Percentiles rank a stretch among this genome's conserved stretches.
Conservation (phyloP, 2,113 vertebrate genomes). For the Hippoglossus stenolepis region DNA sequence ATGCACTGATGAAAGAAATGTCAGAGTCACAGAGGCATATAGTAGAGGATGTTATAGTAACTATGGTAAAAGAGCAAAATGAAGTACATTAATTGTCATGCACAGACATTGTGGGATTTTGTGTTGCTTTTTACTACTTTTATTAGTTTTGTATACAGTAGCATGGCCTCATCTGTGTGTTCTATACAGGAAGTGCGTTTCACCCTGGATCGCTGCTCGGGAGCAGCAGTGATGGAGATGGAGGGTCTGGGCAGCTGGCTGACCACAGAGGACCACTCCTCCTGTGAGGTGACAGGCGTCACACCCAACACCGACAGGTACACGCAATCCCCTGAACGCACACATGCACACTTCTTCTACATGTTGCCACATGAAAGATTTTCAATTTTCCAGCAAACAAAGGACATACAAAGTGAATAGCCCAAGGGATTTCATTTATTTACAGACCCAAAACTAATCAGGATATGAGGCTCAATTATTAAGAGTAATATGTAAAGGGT, state of each 20-base stretch:
- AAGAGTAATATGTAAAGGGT: background rate
- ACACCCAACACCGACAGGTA: slow-evolving; percentile 85
- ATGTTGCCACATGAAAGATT: too few relatives aligned
- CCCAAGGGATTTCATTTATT: too few relatives aligned
- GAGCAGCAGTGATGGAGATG: slow-evolving; percentile 82
- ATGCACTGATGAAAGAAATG: too few relatives aligned
- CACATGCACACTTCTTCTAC: background rate
- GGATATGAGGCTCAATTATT: too few relatives aligned
- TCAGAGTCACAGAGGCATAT: too few relatives aligned
- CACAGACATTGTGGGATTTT: background rate
- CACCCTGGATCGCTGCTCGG: slow-evolving; percentile 85
- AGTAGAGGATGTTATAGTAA: too few relatives aligned
- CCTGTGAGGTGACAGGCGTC: slow-evolving; percentile 85
- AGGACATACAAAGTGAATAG: too few relatives aligned
- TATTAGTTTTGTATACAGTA: background rate
- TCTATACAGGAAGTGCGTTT: slow-evolving; percentile 84
- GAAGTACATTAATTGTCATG: background rate
- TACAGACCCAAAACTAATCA: too few relatives aligned
- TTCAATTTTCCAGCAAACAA: too few relatives aligned
- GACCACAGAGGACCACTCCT: slow-evolving; percentile 84
- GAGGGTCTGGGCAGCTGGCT: slow-evolving; percentile 88
- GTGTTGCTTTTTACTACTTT: background rate
- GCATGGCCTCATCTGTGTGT: background rate
- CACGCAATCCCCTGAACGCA: background rate
- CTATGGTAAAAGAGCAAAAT: too few relatives aligned